Evolutionary conservation across 1,140 invertebrate genomes (phyloP), one percentile per base, ranked within the genome.

Genomic region (Papilio machaon): DNA sequence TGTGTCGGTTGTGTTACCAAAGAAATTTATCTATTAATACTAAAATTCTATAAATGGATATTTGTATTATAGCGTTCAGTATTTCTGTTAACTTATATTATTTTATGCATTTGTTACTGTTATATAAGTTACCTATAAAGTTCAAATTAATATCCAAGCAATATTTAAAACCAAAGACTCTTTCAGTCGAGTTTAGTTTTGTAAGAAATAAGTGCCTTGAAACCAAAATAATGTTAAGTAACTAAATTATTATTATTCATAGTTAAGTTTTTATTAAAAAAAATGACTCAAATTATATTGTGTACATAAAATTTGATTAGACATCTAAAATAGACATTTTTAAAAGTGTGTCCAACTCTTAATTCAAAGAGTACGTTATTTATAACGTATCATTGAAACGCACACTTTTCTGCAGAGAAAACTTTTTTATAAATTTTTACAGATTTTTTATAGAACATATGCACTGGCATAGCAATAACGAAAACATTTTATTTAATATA

Each of bases 1-100:
- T 90, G 91, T 94, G 93, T 94, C 93, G 91, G 92, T 94, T 92
- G 93, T 94, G 93, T 94, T 94, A 93, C 93, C 93, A 94, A 94
- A 94, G 91, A 94, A 91, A 87, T 91, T 87, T 89, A 90, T 89
- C 86, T 88, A 85, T 86, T 85, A 85, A 85, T 76, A 84, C 81
- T 84, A 82, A 82, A 83, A 86, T 83, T 84, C 85, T 85, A 84
- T 83, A 82, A 82, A 77, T 30, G 74, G 89, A 85, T 84, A 82
- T 83, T 87, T 89, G 90, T 94, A 92, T 93, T 91, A 90, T 89
- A 89, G 83, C 86, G 60, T 87, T 86, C 90, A 91, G 92, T 93
- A 93, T 94, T 93, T 87, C 87, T 93, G 88, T 92, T 91, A 82
- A 90, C 89, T 81, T 89, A 91, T 87, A 85, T 88, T 86, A 88